A percentile compares a stretch with the other conserved stretches of the same genome.
Evolutionary conservation across 2,113 vertebrate species (phyloP).

Genomic region (Erythrocebus patas): DNA sequence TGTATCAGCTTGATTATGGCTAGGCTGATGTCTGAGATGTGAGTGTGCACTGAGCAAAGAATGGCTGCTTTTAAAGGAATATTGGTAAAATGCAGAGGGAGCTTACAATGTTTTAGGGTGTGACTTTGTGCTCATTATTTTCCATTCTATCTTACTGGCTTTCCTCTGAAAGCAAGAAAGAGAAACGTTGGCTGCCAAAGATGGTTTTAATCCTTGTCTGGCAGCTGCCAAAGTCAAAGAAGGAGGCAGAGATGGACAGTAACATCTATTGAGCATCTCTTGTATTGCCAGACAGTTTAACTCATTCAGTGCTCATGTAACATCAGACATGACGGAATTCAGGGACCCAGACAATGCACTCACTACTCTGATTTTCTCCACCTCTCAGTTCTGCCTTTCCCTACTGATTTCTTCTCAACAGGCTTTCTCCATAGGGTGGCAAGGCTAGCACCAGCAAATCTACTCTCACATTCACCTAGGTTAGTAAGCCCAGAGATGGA

Average conservation of each 20-base stretch:
- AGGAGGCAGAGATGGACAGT: background rate
- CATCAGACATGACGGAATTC: background rate
- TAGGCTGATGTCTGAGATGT: background rate
- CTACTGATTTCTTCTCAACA: background rate
- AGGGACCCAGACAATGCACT: no score
- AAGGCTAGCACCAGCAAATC: background rate
- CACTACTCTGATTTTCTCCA: background rate
- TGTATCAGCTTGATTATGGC: background rate
- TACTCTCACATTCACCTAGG: background rate
- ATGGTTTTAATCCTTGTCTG: background rate
- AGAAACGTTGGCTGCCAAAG: background rate
- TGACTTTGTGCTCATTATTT: background rate
- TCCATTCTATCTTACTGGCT: background rate
- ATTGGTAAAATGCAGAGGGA: background rate
- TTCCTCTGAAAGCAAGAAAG: conserved; percentile 10
- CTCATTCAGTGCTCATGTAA: background rate
- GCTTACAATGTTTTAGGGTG: background rate
- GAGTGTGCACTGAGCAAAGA: background rate
- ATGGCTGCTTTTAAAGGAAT: background rate
- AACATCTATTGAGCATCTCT: background rate
- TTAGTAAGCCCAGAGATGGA: background rate
- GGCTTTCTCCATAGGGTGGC: background rate
- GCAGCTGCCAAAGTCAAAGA: conserved; percentile 30
- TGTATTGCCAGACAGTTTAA: background rate
- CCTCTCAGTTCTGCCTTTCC: background rate